Conservation (phyloP, 1,140 invertebrate species). For the Melitaea cinxia region DNA sequence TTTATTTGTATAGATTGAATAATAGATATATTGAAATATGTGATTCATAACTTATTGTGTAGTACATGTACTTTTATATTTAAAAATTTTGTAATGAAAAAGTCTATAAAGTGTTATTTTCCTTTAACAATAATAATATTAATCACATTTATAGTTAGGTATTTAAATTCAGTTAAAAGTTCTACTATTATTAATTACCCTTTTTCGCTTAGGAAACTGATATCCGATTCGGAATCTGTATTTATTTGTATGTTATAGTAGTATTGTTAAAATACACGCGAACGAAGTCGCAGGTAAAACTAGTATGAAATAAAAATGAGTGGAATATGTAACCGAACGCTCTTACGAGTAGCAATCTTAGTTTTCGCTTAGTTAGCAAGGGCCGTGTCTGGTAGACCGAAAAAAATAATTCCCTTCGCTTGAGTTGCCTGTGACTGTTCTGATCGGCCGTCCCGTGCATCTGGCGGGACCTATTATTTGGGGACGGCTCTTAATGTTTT, state of each 20-base stretch:
- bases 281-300: too few species aligned
- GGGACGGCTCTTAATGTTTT: conserved; percentile 77
- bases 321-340: conserved; percentile 13
- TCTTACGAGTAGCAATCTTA: conserved; percentile 49
- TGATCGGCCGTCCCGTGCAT: conserved; percentile 76
- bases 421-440: conserved; percentile 77
- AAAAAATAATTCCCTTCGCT: conserved; percentile 80
- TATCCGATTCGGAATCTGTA: conserved; percentile 32
- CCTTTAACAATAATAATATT: too few species aligned
- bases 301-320: too few species aligned
- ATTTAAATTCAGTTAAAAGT: conserved; percentile 15
- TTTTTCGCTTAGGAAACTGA: conserved; percentile 47
- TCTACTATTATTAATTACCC: conserved; percentile 53
- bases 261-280: too few species aligned
- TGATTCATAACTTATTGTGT: too few species aligned
- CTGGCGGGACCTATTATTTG: conserved; percentile 79
- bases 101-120: too few species aligned
- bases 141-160: too few species aligned
- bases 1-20: too few species aligned
- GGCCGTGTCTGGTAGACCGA: conserved; percentile 79
- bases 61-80: too few species aligned
- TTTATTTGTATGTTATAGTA: too few species aligned
- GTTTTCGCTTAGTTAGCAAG: conserved; percentile 74
- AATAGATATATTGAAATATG: too few species aligned
- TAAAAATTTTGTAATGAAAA: too few species aligned